phyloP scores from a whole-genome alignment of 2,888 invertebrate species.

The Orthosia cruda region DNA sequence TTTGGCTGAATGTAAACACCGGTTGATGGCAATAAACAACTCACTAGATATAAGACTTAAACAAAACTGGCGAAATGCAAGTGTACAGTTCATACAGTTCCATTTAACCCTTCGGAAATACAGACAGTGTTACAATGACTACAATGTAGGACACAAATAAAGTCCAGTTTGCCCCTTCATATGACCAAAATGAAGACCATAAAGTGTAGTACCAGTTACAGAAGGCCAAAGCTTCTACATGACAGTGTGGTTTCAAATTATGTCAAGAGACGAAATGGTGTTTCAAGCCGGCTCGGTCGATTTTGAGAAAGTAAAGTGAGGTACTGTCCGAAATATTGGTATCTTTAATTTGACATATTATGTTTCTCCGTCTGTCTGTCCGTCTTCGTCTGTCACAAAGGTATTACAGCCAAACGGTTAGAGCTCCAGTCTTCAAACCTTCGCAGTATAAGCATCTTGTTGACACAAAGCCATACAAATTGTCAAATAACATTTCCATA shows the following conservation, averaged over 20 bases:
- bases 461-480: too few relatives aligned
- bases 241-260: conserved; percentile 12
- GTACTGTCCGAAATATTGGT: conserved; percentile 17
- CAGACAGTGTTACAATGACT: background rate
- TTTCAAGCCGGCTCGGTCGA: conserved; percentile 39
- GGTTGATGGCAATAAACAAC: too few relatives aligned
- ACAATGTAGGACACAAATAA: background rate
- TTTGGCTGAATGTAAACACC: too few relatives aligned
- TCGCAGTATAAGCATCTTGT: too few relatives aligned
- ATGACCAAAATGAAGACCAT: conserved; percentile 7
- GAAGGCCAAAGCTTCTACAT: conserved; percentile 28
- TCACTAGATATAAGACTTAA: too few relatives aligned
- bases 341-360: conserved; percentile 32
- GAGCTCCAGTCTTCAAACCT: too few relatives aligned
- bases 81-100: background rate
- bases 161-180: background rate
- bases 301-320: conserved; percentile 36
- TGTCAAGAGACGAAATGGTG: conserved; percentile 35
- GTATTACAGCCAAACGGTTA: too few relatives aligned
- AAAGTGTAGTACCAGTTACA: conserved; percentile 24
- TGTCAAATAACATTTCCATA: too few relatives aligned
- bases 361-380: too few relatives aligned
- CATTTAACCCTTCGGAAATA: background rate
- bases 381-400: too few relatives aligned
- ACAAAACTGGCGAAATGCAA: too few relatives aligned